Evolutionary conservation across 2,888 invertebrate species (phyloP).

Genomic region (Zygaena filipendulae): DNA sequence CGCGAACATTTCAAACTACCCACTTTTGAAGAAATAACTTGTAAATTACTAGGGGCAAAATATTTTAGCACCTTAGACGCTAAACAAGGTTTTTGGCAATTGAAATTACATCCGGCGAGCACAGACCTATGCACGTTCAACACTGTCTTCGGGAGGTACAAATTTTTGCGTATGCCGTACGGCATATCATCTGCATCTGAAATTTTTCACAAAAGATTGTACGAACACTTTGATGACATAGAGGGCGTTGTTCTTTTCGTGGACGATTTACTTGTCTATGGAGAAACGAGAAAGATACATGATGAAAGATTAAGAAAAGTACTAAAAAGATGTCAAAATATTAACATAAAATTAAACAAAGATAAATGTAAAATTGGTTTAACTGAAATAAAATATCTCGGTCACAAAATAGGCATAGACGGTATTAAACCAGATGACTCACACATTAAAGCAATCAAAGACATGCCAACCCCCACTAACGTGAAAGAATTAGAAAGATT

Average conservation of each 20-base stretch:
- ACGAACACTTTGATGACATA: constrained; percentile 15
- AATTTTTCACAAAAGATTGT: constrained; percentile 17
- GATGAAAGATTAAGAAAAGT: constrained; percentile 3
- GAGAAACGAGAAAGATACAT: constrained; percentile 1
- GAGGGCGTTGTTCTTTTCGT: constrained; percentile 15
- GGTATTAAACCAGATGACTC: constrained; percentile 3
- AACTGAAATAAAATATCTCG: constrained; percentile 6
- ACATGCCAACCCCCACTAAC: constrained; percentile 4
- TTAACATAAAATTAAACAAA: constrained; percentile 9
- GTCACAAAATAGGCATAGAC: constrained; percentile 4
- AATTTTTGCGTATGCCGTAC: constrained; percentile 18
- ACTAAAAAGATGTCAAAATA: constrained; percentile 5
- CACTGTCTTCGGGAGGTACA: constrained; percentile 9
- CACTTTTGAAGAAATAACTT: not conserved
- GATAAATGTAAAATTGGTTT: constrained; percentile 10
- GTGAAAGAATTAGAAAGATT: constrained; percentile 6
- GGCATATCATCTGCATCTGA: constrained; percentile 19
- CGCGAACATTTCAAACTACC: constrained; percentile 4
- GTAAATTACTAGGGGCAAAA: constrained; percentile 11
- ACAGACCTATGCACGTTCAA: constrained; percentile 19
- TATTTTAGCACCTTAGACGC: constrained; percentile 18
- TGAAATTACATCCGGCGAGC: constrained; percentile 9
- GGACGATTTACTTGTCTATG: constrained; percentile 16
- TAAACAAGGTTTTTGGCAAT: constrained; percentile 15
- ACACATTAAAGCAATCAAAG: constrained; percentile 1